These are phyloP conservation scores for Halichoeres trimaculatus DNA, from an alignment of 2,113 vertebrate species.

Conservation along the genomic window DNA sequence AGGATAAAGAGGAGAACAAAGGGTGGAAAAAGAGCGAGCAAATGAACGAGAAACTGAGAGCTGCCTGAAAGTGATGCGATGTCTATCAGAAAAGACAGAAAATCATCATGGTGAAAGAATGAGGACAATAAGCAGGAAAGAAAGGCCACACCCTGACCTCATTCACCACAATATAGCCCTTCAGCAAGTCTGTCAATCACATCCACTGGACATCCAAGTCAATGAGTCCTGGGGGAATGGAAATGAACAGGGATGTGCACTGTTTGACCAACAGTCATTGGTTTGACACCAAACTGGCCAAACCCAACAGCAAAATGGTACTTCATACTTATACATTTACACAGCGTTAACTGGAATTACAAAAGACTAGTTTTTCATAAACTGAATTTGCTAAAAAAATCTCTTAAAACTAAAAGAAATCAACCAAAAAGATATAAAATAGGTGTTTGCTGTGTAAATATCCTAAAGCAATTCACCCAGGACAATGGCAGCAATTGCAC, in stretches of 20 bases:
- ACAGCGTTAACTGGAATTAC: background rate
- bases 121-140: conserved; percentile 72
- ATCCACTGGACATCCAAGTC: conserved; percentile 56
- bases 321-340: background rate
- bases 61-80: conserved; percentile 38
- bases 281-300: conserved; percentile 20
- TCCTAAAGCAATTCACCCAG: background rate
- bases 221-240: conserved; percentile 48
- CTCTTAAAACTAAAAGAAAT: background rate
- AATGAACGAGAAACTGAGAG: background rate
- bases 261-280: conserved; percentile 6
- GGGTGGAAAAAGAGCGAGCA: background rate
- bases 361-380: background rate
- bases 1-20: conserved; percentile 5
- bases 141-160: conserved; percentile 75
- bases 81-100: conserved; percentile 37
- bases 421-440: background rate
- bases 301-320: background rate
- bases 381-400: background rate
- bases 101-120: conserved; percentile 74
- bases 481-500: conserved; percentile 25
- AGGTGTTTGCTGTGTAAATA: background rate
- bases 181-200: conserved; percentile 73
- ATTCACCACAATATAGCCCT: conserved; percentile 57
- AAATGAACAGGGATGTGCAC: conserved; percentile 30